Conservation (phyloP, 2,888 invertebrate species). For the Venusia cambrica region DNA sequence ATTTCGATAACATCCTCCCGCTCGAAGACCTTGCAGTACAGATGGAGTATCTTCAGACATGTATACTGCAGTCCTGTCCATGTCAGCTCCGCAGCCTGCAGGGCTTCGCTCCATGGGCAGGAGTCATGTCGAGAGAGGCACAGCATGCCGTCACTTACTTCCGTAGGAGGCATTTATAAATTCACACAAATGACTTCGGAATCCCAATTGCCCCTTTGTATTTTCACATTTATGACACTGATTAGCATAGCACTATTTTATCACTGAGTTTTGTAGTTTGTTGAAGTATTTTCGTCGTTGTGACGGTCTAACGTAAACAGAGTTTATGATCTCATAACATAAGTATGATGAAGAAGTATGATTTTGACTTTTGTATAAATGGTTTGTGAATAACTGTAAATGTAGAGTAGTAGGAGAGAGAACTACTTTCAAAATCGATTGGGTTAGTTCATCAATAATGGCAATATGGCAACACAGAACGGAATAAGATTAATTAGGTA, state of each 20-base stretch:
- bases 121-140: constrained; percentile 83
- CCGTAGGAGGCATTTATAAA: constrained; percentile 75
- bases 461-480: too few relatives aligned
- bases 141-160: constrained; percentile 77
- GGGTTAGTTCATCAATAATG: too few relatives aligned
- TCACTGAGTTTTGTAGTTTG: too few relatives aligned
- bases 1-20: constrained; percentile 89
- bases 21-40: constrained; percentile 94
- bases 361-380: too few relatives aligned
- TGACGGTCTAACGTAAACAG: too few relatives aligned
- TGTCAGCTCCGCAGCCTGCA: constrained; percentile 79
- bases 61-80: constrained; percentile 93
- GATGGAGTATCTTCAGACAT: constrained; percentile 90
- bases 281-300: too few relatives aligned
- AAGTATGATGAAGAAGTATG: too few relatives aligned
- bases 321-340: too few relatives aligned
- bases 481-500: too few relatives aligned
- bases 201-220: constrained; percentile 20
- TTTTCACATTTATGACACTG: constrained; percentile 10
- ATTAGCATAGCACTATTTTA: not conserved
- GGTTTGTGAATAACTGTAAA: too few relatives aligned
- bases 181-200: constrained; percentile 23
- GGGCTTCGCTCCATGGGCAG: constrained; percentile 82
- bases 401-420: too few relatives aligned
- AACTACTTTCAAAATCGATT: too few relatives aligned